Percentiles rank a stretch among this genome's conserved stretches.
Evolutionary conservation across 2,797 vertebrate genomes (phyloP).

Genomic region (Champsocephalus esox): DNA sequence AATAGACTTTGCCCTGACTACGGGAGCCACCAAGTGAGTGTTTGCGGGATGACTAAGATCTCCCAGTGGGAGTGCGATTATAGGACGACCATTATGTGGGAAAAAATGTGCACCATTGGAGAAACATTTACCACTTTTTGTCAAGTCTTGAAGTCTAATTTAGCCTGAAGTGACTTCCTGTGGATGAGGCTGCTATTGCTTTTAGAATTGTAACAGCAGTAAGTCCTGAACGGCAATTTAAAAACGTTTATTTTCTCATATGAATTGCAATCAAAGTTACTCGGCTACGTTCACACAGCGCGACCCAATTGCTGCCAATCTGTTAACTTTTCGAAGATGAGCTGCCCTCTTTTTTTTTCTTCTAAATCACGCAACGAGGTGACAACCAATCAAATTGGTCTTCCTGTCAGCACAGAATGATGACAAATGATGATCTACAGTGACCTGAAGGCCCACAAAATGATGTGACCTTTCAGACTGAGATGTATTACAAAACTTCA

Average conservation of each 20-base stretch:
- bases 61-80: conserved; percentile 59
- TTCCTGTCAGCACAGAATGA: too few species aligned
- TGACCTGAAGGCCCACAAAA: too few species aligned
- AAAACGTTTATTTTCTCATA: conserved; percentile 4
- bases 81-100: conserved; percentile 29
- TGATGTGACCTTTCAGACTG: too few species aligned
- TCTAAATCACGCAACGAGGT: too few species aligned
- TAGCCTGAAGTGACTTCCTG: conserved; percentile 26
- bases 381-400: too few species aligned
- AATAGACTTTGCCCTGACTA: conserved; percentile 68
- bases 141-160: conserved; percentile 21
- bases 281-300: too few species aligned
- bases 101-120: conserved; percentile 31
- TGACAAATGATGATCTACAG: too few species aligned
- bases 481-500: too few species aligned
- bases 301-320: too few species aligned
- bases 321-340: too few species aligned
- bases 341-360: too few species aligned
- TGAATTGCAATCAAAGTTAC: not conserved
- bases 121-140: conserved; percentile 46
- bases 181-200: conserved; percentile 11
- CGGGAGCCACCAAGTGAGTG: conserved; percentile 50
- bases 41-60: conserved; percentile 44
- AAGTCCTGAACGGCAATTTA: conserved; percentile 4
- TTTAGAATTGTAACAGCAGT: not conserved